Evolutionary conservation across 2,888 invertebrate species (phyloP).

Genomic region (Embidobia sp.): DNA sequence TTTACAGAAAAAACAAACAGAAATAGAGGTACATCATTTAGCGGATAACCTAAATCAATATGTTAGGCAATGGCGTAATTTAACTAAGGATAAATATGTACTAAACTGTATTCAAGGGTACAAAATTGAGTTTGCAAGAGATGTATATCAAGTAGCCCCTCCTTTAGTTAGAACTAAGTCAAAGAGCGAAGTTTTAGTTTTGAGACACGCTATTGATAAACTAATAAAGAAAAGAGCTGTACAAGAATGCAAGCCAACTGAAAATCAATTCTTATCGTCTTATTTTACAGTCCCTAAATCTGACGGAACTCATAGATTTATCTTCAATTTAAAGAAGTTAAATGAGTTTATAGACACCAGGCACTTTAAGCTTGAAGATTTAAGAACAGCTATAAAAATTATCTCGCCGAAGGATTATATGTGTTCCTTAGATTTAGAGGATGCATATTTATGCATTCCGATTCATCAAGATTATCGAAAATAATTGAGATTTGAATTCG

Average conservation of each 20-base stretch:
- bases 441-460: conserved; percentile 57
- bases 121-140: conserved; percentile 20
- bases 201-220: conserved; percentile 4
- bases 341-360: conserved; percentile 36
- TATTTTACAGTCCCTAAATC: conserved; percentile 46
- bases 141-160: conserved; percentile 2
- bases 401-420: conserved; percentile 28
- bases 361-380: conserved; percentile 59
- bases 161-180: conserved; percentile 17
- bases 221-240: conserved; percentile 39
- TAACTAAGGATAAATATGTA: conserved; percentile 40
- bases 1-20: conserved; percentile 4
- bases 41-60: conserved; percentile 36
- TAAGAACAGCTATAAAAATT: conserved; percentile 34
- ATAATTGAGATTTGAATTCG: conserved; percentile 61
- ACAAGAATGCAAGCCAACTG: neutral
- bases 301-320: conserved; percentile 40
- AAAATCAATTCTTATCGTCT: conserved; percentile 46
- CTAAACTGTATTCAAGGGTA: conserved; percentile 36
- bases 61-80: conserved; percentile 24
- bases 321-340: conserved; percentile 50
- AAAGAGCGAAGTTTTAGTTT: conserved; percentile 1
- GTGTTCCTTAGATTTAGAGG: conserved; percentile 51
- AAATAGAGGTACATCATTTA: conserved; percentile 26
- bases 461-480: conserved; percentile 54